Evolutionary conservation across 2,888 invertebrate genomes (phyloP), one percentile per base, ranked within the genome.

Genomic region (Elysia crispata): DNA sequence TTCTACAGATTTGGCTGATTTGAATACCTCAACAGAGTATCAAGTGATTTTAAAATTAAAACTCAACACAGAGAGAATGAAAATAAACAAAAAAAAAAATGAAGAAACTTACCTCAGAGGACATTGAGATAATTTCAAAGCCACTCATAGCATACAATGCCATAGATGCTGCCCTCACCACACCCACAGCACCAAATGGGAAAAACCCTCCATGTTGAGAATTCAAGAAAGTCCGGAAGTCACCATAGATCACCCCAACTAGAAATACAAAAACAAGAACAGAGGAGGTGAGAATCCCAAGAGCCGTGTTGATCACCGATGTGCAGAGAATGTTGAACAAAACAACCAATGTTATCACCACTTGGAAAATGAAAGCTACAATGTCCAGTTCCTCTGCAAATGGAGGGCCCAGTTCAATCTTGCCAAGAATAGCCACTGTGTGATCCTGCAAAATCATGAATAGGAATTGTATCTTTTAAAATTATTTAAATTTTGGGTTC

Each of bases 171-270:
- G 92, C 93, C 15, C 91, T 90, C 18, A 92, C 80, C 76, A 92
- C 90, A 0, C 91, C 91, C 13, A 83, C 80, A 23, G 89, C 75
- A 0, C 90, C 91, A 82, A 86, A 86, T 0, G 90, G 90, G 33
- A 90, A 83, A 81, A 90, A 90, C n/a, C 90, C 90, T 0, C 89
- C 89, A 23, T 85, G 82, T 5, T 82, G 83, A 20, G 81, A 62
- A 75, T 84, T 94, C 0, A 95, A 95, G 97, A 97, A 97, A 89
- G 97, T 97, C 1, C 93, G 92, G 8, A 94, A 92, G 87, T 97
- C 95, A 0, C 97, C 97, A 89, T 96, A 96, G 90, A 95, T 95
- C 89, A 97, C 95, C 0, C 97, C 98, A 31, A 96, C 94, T 15
- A 88, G 77, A 30, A 91, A 88, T 33, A 92, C 90, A 70, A 92